Percentiles rank a stretch among this genome's conserved stretches.
phyloP scores from a whole-genome alignment of 1,140 invertebrate genomes.

The Apis dorsata region DNA sequence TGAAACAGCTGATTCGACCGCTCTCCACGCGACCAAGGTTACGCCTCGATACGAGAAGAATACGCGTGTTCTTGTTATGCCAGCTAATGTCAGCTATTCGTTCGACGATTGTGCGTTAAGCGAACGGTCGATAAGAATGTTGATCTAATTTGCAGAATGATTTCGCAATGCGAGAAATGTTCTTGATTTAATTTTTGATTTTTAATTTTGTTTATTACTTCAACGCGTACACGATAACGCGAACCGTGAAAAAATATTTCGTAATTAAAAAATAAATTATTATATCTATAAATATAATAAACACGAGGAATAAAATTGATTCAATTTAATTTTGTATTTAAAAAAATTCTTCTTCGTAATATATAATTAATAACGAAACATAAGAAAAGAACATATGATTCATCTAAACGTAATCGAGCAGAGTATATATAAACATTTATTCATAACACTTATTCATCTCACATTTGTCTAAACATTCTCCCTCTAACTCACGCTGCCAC shows the following conservation, averaged over 20 bases:
- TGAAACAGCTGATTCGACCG: conserved; percentile 65
- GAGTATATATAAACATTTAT: neutral
- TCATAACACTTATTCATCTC: neutral
- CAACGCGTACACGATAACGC: neutral
- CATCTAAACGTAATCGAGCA: no score
- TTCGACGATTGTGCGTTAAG: neutral
- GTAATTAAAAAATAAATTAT: no score
- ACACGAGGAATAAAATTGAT: no score
- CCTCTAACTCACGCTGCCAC: neutral
- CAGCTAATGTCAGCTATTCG: conserved; percentile 24
- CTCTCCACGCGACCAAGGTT: conserved; percentile 64
- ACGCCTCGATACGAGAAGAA: conserved; percentile 46
- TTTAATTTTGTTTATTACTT: no score
- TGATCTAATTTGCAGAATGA: neutral
- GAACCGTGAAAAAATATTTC: neutral
- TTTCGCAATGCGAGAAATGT: neutral
- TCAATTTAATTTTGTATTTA: no score
- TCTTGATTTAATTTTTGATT: neutral
- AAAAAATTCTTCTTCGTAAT: no score
- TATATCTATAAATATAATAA: no score
- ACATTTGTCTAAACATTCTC: neutral
- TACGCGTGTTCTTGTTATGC: conserved; percentile 29
- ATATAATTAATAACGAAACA: no score
- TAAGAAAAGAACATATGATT: no score
- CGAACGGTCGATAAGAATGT: conserved; percentile 15